Conservation (phyloP, 92 coral and sea anemone genomes). For the Meandrina meandrites region DNA sequence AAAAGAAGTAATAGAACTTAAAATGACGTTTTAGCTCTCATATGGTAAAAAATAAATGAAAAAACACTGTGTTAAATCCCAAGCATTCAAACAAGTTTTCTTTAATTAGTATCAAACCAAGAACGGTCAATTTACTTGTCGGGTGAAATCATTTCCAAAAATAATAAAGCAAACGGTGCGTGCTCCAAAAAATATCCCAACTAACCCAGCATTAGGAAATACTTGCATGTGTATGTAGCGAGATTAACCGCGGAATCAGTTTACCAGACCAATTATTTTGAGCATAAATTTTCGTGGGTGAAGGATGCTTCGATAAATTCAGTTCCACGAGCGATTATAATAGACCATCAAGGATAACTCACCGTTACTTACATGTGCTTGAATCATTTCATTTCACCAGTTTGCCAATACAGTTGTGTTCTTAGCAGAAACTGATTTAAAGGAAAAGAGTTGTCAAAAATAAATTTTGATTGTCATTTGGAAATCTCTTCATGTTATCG, state of each 20-base stretch:
- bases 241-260: not conserved
- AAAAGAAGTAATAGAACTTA: not conserved
- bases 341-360: not conserved
- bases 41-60: not conserved
- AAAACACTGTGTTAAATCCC: not conserved
- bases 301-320: not conserved
- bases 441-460: not conserved
- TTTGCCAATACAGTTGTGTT: not conserved
- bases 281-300: not conserved
- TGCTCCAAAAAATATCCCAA: not conserved
- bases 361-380: not conserved
- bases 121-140: not conserved
- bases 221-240: not conserved
- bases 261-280: not conserved
- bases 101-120: not conserved
- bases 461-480: not conserved
- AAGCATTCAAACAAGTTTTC: not conserved
- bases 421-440: no score
- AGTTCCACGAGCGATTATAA: not conserved
- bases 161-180: not conserved
- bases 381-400: not conserved
- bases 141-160: not conserved
- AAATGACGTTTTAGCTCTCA: not conserved
- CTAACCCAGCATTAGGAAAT: not conserved
- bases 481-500: not conserved